Percentiles rank a stretch among this genome's conserved stretches.
Conservation (phyloP, 2,113 vertebrate species). For the Anoura caudifer region DNA sequence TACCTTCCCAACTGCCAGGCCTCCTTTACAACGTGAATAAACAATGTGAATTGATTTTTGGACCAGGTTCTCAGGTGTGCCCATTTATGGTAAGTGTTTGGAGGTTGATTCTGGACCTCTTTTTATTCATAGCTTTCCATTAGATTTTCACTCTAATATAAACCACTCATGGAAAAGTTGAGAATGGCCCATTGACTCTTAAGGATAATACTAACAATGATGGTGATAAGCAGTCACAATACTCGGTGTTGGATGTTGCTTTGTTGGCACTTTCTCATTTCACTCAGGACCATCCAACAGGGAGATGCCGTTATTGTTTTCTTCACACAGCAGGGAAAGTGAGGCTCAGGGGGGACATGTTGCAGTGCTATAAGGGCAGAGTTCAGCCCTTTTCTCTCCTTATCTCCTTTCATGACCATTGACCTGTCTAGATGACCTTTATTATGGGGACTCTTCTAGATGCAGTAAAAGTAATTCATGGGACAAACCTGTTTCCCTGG, state of each 20-base stretch:
- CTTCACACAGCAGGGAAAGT: background rate
- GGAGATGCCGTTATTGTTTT: background rate
- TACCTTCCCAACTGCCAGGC: conserved; percentile 94
- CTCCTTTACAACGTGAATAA: conserved; percentile 96
- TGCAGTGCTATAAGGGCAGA: background rate
- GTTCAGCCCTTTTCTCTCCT: background rate
- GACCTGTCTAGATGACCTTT: background rate
- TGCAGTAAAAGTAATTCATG: background rate
- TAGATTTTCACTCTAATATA: background rate
- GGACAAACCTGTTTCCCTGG: background rate
- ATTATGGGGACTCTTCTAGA: background rate
- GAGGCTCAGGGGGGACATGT: background rate
- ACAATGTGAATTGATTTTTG: conserved; percentile 99
- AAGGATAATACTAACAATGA: rapidly evolving
- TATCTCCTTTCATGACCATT: background rate
- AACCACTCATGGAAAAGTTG: background rate
- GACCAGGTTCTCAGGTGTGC: conserved; percentile 96
- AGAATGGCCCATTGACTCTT: background rate
- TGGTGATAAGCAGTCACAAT: too few relatives aligned
- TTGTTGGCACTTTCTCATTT: background rate
- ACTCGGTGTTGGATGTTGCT: too few relatives aligned
- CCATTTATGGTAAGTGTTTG: conserved; percentile 95
- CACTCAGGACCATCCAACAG: rapidly evolving
- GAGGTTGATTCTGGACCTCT: background rate
- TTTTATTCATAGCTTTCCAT: background rate